Conservation (phyloP, 2,888 invertebrate species). For the Melinaea menophilus region DNA sequence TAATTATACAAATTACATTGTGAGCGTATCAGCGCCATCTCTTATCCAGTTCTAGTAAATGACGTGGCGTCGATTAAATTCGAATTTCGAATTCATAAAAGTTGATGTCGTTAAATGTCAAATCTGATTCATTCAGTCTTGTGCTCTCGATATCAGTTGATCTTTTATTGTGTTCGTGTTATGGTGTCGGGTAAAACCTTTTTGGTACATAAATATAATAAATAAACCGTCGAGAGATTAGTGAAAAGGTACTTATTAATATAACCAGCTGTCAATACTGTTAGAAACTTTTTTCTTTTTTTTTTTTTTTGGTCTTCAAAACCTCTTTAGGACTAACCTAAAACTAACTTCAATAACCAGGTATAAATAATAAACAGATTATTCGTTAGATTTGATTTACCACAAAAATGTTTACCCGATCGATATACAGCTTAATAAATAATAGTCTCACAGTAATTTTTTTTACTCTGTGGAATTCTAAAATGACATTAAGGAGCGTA, state of each 20-base stretch:
- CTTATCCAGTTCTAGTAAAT: constrained; percentile 59
- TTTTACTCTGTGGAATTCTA: constrained; percentile 1
- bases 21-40: constrained; percentile 63
- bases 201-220: no score
- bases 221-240: no score
- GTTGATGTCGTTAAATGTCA: constrained; percentile 61
- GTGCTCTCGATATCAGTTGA: constrained; percentile 47
- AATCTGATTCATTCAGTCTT: constrained; percentile 69
- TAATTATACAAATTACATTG: constrained; percentile 75
- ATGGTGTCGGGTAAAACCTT: constrained; percentile 29
- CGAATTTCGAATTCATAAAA: constrained; percentile 60
- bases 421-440: no score
- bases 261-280: no score
- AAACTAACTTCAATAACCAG: no score
- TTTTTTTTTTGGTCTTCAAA: no score
- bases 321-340: no score
- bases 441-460: background rate
- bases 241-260: no score
- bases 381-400: no score
- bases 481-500: constrained; percentile 11
- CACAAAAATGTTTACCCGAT: no score
- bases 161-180: constrained; percentile 46
- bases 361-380: no score
- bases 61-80: constrained; percentile 64
- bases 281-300: no score